Evolutionary conservation across 2,113 vertebrate species (phyloP).

Genomic region (Scalopus aquaticus): DNA sequence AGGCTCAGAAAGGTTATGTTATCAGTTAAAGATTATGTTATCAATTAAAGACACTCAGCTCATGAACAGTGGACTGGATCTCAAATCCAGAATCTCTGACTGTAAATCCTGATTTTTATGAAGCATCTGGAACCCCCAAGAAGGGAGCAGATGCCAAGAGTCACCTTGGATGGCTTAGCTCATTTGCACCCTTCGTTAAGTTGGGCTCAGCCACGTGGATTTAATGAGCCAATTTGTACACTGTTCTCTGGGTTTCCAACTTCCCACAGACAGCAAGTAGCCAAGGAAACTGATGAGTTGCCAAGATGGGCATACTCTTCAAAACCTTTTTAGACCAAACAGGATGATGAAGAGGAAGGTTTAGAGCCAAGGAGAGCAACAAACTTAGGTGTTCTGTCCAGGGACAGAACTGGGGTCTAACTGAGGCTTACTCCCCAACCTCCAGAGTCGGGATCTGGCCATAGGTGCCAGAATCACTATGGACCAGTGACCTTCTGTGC

Average conservation of each 20-base stretch:
- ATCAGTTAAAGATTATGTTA: neutral
- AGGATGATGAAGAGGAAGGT: neutral
- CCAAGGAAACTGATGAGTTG: neutral
- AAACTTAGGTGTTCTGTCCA: no score
- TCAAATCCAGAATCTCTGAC: neutral
- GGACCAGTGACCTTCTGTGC: neutral
- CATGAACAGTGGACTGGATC: neutral
- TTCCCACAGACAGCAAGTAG: neutral
- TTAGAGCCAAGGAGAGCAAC: neutral
- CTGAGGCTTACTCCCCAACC: rapidly evolving
- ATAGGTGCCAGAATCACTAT: neutral
- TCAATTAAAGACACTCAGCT: neutral
- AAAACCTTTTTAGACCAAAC: neutral
- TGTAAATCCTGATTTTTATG: neutral
- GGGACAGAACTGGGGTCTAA: neutral
- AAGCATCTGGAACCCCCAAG: neutral
- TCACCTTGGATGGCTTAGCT: neutral
- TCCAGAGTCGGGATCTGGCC: neutral
- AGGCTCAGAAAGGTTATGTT: neutral
- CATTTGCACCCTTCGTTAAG: rapidly evolving
- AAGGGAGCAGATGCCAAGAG: neutral
- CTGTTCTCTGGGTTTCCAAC: neutral
- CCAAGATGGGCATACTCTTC: neutral
- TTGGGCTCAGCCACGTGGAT: neutral
- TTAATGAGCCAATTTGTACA: neutral